A percentile compares a stretch with the other conserved stretches of the same genome.
Conservation (phyloP, 2,888 invertebrate species). For the Stenurella melanura region DNA sequence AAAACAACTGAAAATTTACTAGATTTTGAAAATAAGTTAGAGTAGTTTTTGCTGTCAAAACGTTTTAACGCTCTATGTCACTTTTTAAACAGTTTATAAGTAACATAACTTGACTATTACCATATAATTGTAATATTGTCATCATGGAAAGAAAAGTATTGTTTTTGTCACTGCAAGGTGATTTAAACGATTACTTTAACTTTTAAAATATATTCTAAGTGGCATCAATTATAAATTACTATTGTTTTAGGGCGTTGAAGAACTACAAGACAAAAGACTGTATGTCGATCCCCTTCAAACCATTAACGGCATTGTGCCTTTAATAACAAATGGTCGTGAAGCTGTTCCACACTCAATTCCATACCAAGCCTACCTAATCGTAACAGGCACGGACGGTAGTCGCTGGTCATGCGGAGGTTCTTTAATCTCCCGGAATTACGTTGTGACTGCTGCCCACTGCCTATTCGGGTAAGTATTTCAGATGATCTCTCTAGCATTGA, state of each 20-base stretch:
- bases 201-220: no score
- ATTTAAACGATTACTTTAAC: no score
- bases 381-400: not conserved
- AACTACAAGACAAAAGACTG: not conserved
- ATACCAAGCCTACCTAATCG: slow-evolving; percentile 47
- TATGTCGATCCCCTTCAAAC: not conserved
- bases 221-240: not conserved
- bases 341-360: slow-evolving; percentile 53
- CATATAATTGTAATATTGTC: no score
- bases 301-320: slow-evolving; percentile 12
- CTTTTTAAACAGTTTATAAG: no score
- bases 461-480: not conserved
- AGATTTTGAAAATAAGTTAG: no score
- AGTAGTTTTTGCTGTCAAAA: no score
- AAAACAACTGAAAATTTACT: no score
- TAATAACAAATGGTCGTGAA: slow-evolving; percentile 53
- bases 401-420: slow-evolving; percentile 52
- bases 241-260: not conserved
- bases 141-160: no score
- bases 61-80: no score
- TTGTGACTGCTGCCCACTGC: slow-evolving; percentile 54
- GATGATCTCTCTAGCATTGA: no score
- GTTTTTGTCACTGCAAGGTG: no score
- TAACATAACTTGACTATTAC: no score
- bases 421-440: slow-evolving; percentile 46